Conservation (phyloP, 1,140 invertebrate genomes). For the Mylabris phalerata region DNA sequence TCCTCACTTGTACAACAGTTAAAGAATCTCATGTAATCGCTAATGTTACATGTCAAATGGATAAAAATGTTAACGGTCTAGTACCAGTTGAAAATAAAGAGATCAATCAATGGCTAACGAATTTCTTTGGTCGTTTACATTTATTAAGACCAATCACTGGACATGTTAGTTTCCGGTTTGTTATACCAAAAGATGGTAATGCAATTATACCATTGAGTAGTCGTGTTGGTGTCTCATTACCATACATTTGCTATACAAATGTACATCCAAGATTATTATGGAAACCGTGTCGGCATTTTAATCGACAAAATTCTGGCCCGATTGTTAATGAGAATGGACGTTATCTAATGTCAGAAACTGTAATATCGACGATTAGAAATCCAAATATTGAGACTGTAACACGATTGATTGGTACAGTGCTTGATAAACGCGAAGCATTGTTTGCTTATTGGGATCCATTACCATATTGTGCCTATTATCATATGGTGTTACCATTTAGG, state of each 20-base stretch:
- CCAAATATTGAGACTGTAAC: conserved; percentile 46
- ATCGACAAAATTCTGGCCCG: conserved; percentile 47
- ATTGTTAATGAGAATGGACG: conserved; percentile 43
- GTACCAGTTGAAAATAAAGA: conserved; percentile 60
- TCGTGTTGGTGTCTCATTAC: conserved; percentile 64
- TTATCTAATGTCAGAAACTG: conserved; percentile 49
- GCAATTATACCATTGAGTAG: conserved; percentile 56
- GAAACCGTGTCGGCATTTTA: conserved; percentile 55
- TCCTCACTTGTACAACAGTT: conserved; percentile 71
- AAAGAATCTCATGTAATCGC: conserved; percentile 67
- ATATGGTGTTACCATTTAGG: conserved; percentile 63
- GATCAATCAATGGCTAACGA: conserved; percentile 62
- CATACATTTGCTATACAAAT: conserved; percentile 67
- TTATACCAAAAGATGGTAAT: conserved; percentile 46
- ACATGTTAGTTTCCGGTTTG: conserved; percentile 67
- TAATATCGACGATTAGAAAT: conserved; percentile 45
- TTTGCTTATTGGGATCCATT: conserved; percentile 76
- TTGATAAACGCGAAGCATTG: conserved; percentile 67
- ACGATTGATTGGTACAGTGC: conserved; percentile 55
- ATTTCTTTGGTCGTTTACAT: conserved; percentile 58
- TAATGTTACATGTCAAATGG: conserved; percentile 69
- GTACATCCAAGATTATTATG: conserved; percentile 58
- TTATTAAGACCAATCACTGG: conserved; percentile 59
- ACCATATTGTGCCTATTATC: conserved; percentile 76
- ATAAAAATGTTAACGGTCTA: conserved; percentile 56